Conservation (phyloP, 2,113 vertebrate species). For the Thalassoma bifasciatum region DNA sequence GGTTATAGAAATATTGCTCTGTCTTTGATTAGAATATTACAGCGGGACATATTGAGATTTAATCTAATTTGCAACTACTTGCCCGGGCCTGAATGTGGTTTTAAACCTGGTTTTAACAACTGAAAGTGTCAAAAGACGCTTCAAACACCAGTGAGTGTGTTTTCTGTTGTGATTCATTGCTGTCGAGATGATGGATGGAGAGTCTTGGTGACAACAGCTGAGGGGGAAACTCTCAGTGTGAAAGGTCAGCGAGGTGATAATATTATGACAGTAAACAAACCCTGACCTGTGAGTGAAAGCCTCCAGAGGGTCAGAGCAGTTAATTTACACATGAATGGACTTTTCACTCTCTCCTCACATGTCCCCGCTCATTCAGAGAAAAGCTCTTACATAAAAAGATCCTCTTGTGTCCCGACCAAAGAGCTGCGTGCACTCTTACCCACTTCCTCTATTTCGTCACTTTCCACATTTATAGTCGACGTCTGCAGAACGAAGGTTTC, state of each 20-base stretch:
- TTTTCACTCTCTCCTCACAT: not conserved
- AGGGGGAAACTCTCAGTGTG: not conserved
- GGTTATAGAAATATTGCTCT: too few relatives aligned
- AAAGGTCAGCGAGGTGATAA: not conserved
- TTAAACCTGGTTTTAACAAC: too few relatives aligned
- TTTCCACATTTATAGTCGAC: conserved; percentile 2
- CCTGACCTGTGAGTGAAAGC: not conserved
- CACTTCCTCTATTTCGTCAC: conserved; percentile 34
- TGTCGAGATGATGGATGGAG: not conserved
- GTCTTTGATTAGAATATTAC: too few relatives aligned
- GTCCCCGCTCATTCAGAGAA: not conserved
- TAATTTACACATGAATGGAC: not conserved
- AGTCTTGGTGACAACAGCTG: not conserved
- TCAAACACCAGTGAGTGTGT: not conserved
- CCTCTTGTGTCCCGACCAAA: too few relatives aligned
- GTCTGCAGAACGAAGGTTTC: conserved; percentile 19
- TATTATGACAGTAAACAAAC: not conserved
- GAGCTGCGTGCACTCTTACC: not conserved
- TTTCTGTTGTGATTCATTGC: not conserved
- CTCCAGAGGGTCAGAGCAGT: not conserved
- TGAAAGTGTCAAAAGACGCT: too few relatives aligned
- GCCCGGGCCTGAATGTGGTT: too few relatives aligned
- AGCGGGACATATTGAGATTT: too few relatives aligned
- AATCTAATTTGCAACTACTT: too few relatives aligned
- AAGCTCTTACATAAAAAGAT: not conserved